Evolutionary conservation across 2,888 invertebrate species (phyloP), one percentile per base, ranked within the genome.

Genomic region (Dinocampus coccinellae): DNA sequence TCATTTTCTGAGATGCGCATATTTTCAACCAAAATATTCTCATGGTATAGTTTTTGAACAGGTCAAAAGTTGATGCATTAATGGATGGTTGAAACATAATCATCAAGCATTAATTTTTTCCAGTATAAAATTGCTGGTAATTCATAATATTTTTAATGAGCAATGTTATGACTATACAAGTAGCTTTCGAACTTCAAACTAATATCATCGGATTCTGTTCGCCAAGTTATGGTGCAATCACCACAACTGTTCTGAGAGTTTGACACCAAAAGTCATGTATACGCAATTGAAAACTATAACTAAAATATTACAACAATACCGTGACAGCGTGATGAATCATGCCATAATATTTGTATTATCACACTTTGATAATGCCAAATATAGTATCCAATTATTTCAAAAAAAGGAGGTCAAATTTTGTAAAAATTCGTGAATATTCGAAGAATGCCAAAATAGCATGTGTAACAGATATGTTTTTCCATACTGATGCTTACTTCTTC

Each of bases 331-430:
- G 3, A 95, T 95, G 93, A 92, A 92, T 62, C 96, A 96, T 82
- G 97, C 97, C 0, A 88, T 99, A 76, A 91, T 99, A 66, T 98
- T 94, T 85, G 91, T 99, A 55, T 95, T 98, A 0, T 97, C 95
- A 73, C 99, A 99, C 88, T 99, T 96, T 84, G 99, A 99, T 88
- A 99, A 93, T 88, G 97, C 99, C 0, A 91, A 94, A n/a, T n/a
- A n/a, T n/a, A 47, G 83, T 99, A 42, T 89, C 98, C 73, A 99
- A 99, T 89, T 93, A 96, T 86, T 95, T 99, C 81, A 96, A 96
- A 84, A 93, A 93, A 74, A 96, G 98, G 84, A 95, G 95, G 79
- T 89, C 96, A 10, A 93, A 93, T 78, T 98, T 97, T 86, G 95
- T 94, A 0, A 96, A 97, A 85, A 94, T 98, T 77, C 96, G 96